Conservation (phyloP, 2,888 invertebrate genomes). For the Plebejus argus region DNA sequence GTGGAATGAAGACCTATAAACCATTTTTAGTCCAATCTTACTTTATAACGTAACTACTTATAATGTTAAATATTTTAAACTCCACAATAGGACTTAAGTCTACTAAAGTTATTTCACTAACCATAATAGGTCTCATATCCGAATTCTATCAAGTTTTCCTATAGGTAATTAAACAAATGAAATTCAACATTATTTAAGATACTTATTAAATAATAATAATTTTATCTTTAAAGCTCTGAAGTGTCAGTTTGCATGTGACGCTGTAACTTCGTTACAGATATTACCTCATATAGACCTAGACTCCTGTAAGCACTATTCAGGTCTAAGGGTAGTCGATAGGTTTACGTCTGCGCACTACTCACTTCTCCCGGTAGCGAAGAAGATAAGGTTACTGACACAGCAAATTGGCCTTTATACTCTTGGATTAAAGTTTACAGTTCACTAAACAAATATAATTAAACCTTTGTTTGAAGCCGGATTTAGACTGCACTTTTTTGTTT, state of each 20-base stretch:
- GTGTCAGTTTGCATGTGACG: neutral
- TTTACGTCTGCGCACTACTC: conserved; percentile 59
- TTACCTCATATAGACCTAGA: conserved; percentile 39
- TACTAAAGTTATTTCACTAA: too few species aligned
- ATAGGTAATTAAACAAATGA: too few species aligned
- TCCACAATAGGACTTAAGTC: too few species aligned
- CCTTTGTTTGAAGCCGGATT: neutral
- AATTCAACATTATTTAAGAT: too few species aligned
- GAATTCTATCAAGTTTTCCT: too few species aligned
- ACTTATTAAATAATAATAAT: too few species aligned
- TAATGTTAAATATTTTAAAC: too few species aligned
- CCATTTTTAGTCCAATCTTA: too few species aligned
- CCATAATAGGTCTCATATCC: too few species aligned
- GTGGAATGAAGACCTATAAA: too few species aligned
- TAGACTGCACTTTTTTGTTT: conserved; percentile 18
- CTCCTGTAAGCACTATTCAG: conserved; percentile 59
- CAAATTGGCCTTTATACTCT: neutral
- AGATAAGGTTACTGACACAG: conserved; percentile 33
- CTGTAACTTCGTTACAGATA: conserved; percentile 6
- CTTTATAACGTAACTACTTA: too few species aligned
- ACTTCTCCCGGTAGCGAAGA: conserved; percentile 36
- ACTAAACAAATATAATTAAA: neutral
- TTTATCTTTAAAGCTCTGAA: neutral
- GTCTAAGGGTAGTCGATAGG: conserved; percentile 63
- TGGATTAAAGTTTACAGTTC: neutral